These are phyloP conservation scores for Bellardia bayeri DNA, from an alignment of 2,888 invertebrate species.

Conservation along the genomic window DNA sequence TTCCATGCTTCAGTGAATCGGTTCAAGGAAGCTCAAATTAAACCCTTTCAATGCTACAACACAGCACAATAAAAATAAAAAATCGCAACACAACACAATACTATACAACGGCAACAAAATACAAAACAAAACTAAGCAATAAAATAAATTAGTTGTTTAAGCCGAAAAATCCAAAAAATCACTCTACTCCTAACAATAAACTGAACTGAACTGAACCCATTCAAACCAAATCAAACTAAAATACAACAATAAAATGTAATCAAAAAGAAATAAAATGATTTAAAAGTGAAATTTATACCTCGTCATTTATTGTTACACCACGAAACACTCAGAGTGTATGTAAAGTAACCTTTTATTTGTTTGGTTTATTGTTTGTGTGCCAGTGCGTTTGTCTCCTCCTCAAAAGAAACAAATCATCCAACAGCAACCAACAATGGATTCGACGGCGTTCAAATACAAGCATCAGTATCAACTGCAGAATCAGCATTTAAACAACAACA, in stretches of 20 bases:
- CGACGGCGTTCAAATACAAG: conserved; percentile 64
- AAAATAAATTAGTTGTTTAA: conserved; percentile 41
- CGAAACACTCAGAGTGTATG: conserved; percentile 11
- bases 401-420: conserved; percentile 22
- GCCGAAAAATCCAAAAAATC: conserved; percentile 6
- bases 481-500: conserved; percentile 44
- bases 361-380: not conserved
- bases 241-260: conserved; percentile 45
- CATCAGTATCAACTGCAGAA: conserved; percentile 36
- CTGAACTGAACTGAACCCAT: conserved; percentile 8
- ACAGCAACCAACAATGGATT: conserved; percentile 60
- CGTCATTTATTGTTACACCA: conserved; percentile 25
- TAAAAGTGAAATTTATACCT: conserved; percentile 53
- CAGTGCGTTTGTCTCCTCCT: not conserved
- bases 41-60: conserved; percentile 31
- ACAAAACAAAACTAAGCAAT: conserved; percentile 16
- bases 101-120: not conserved
- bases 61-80: too few relatives aligned
- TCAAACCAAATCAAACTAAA: conserved; percentile 20
- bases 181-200: not conserved
- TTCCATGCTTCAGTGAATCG: conserved; percentile 44
- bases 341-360: conserved; percentile 21
- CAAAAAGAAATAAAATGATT: conserved; percentile 38
- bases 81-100: not conserved
- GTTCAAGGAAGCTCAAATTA: conserved; percentile 37